Percentiles rank a stretch among this genome's conserved stretches.
phyloP scores from a whole-genome alignment of 2,113 vertebrate species.

The Trogon surrucura region DNA sequence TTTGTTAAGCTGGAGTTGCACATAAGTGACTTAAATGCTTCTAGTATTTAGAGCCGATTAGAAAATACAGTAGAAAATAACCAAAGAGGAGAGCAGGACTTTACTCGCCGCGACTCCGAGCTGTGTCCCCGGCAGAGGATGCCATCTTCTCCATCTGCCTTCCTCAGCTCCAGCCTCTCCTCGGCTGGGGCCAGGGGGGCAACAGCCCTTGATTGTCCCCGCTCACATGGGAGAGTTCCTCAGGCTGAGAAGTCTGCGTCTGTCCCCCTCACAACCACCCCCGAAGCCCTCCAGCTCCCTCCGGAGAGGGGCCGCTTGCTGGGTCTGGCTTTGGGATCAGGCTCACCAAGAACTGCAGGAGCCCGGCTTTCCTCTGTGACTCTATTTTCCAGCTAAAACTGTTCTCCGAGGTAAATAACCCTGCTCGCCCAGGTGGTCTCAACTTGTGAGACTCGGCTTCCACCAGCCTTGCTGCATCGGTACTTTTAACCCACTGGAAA shows the following conservation, averaged over 20 bases:
- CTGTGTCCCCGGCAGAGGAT: background rate
- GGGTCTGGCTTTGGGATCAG: background rate
- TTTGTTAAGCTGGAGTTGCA: background rate
- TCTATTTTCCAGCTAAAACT: background rate
- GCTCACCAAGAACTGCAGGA: background rate
- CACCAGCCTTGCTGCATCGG: background rate
- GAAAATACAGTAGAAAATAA: background rate
- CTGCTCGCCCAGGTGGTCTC: background rate
- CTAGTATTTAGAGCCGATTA: background rate
- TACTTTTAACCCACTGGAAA: background rate
- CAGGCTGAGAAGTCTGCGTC: background rate
- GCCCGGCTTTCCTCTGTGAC: background rate
- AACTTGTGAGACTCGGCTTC: background rate
- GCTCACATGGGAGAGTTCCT: accelerated
- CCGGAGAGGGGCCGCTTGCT: background rate
- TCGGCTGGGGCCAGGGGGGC: accelerated
- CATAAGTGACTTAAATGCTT: background rate
- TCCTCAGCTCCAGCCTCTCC: background rate
- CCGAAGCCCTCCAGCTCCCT: background rate
- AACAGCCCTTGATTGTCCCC: background rate
- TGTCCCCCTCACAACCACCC: background rate
- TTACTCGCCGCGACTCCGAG: accelerated
- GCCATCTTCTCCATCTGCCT: background rate
- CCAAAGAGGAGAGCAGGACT: background rate
- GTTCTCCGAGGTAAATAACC: background rate